phyloP scores from a whole-genome alignment of 2,888 invertebrate species.

The Andrena chrysosceles region DNA sequence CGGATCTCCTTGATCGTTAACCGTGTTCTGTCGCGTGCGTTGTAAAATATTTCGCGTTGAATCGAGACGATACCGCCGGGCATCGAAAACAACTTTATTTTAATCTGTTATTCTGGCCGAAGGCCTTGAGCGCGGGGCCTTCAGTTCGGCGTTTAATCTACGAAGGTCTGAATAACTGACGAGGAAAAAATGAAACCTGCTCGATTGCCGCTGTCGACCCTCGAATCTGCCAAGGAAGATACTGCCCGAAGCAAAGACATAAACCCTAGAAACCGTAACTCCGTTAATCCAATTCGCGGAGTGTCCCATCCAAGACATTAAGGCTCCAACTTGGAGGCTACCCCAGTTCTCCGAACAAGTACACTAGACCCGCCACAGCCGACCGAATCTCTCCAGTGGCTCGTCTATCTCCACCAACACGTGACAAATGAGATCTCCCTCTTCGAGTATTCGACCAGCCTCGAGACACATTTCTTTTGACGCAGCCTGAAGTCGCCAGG shows the following conservation, averaged over 20 bases:
- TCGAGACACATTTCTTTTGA: neutral
- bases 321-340: neutral
- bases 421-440: neutral
- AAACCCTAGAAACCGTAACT: neutral
- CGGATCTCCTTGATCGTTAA: slow-evolving; percentile 66
- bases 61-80: slow-evolving; percentile 4
- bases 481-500: neutral
- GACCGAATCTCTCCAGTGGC: neutral
- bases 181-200: slow-evolving; percentile 7
- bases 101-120: neutral
- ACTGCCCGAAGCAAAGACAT: neutral
- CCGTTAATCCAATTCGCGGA: neutral
- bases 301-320: neutral
- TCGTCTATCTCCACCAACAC: neutral
- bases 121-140: slow-evolving; percentile 8
- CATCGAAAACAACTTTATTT: slow-evolving; percentile 34
- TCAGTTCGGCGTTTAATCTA: slow-evolving; percentile 5
- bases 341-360: neutral
- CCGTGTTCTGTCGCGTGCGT: slow-evolving; percentile 73
- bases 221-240: neutral
- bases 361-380: too few relatives aligned
- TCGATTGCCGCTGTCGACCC: neutral
- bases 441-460: neutral
- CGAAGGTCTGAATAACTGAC: slow-evolving; percentile 8
- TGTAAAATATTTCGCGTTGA: slow-evolving; percentile 54